These are phyloP conservation scores for Noctua pronuba DNA, from an alignment of 2,888 invertebrate genomes.

Conservation along the genomic window DNA sequence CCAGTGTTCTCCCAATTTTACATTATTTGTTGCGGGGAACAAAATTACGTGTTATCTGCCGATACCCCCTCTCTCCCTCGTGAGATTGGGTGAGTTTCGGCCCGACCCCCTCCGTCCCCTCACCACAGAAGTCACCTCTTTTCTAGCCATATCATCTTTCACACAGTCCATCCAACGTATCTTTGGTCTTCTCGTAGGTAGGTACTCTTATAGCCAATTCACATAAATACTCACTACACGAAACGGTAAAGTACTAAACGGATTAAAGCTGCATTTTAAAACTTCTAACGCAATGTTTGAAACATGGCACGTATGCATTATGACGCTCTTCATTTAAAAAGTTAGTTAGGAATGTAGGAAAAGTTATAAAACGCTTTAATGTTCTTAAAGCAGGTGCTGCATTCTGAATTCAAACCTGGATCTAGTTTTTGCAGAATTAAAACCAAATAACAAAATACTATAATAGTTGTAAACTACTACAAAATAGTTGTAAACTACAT, in stretches of 20 bases:
- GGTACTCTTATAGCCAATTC: background rate
- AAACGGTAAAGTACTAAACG: background rate
- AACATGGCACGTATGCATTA: background rate
- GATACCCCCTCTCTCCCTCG: too few relatives aligned
- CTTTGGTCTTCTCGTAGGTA: background rate
- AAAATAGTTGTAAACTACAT: too few relatives aligned
- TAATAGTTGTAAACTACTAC: too few relatives aligned
- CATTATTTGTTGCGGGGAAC: background rate
- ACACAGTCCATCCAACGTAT: background rate
- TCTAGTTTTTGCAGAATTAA: background rate
- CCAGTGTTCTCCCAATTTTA: background rate
- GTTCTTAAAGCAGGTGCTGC: background rate
- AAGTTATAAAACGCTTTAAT: background rate
- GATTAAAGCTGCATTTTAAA: background rate
- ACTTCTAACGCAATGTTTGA: background rate
- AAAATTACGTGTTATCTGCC: background rate
- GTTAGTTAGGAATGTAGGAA: background rate
- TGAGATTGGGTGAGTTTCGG: background rate
- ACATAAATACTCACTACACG: background rate
- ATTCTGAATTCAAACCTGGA: background rate
- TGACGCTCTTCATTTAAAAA: slow-evolving; percentile 2
- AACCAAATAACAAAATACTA: too few relatives aligned
- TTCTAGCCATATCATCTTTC: background rate
- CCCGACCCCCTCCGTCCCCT: background rate
- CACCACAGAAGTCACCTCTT: background rate